phyloP scores from a whole-genome alignment of 2,888 invertebrate species.

The Lasioglossum pauxillum region DNA sequence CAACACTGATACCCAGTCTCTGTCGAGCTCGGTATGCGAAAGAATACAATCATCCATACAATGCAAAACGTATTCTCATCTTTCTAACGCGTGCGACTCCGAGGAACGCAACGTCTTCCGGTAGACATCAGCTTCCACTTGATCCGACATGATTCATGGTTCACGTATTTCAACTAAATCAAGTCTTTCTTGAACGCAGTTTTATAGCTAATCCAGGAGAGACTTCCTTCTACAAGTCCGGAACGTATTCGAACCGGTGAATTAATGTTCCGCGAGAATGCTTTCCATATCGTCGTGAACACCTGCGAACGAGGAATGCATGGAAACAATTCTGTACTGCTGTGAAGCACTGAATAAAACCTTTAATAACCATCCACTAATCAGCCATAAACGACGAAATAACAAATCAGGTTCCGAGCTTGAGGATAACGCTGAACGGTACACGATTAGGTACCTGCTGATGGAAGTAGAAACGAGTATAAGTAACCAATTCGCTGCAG shows the following conservation, averaged over 20 bases:
- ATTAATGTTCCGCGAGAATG: background rate
- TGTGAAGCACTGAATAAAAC: background rate
- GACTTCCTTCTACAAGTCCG: background rate
- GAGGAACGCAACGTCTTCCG: background rate
- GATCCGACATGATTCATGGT: background rate
- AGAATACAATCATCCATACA: constrained; percentile 1
- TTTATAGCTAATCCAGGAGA: background rate
- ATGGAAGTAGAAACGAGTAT: background rate
- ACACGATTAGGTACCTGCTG: background rate
- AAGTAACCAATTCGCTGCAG: background rate
- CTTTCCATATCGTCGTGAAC: background rate
- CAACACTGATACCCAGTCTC: background rate
- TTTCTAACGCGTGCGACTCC: background rate
- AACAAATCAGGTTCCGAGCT: background rate
- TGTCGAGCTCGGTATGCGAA: background rate
- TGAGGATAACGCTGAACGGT: background rate
- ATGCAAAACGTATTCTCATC: constrained; percentile 5
- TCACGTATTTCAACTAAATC: background rate
- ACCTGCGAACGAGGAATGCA: background rate
- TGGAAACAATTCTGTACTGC: background rate
- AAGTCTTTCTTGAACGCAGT: background rate
- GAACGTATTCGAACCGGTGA: background rate
- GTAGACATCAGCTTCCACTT: background rate
- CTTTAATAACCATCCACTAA: background rate
- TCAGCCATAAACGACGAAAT: background rate